Evolutionary conservation across 1,140 invertebrate genomes (phyloP).

Genomic region (Panagrolaimus sp.): DNA sequence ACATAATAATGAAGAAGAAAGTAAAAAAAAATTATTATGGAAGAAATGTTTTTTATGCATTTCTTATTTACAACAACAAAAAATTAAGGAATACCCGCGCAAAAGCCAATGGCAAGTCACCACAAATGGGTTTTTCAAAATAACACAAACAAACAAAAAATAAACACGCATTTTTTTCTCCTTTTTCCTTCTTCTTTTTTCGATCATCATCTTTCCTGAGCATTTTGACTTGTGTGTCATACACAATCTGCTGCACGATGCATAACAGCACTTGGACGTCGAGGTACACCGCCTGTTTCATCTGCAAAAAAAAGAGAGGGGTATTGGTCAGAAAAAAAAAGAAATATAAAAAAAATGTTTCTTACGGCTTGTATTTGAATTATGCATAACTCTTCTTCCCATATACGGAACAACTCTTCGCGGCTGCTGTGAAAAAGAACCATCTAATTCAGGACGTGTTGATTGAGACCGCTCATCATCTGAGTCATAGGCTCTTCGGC

Average conservation of each 20-base stretch:
- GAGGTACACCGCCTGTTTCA: conserved; percentile 14
- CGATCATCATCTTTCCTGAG: no score
- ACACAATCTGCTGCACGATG: conserved; percentile 12
- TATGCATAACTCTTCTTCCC: background rate
- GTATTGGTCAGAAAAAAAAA: background rate
- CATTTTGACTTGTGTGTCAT: background rate
- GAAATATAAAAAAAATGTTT: background rate
- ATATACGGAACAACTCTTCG: conserved; percentile 2
- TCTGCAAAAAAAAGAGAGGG: background rate
- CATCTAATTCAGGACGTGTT: background rate
- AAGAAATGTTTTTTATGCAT: background rate
- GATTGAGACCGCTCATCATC: background rate
- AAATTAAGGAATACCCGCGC: background rate
- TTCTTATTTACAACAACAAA: conserved; percentile 5
- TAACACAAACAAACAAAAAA: no score
- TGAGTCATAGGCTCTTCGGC: conserved; percentile 4
- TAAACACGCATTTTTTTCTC: no score
- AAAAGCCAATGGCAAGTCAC: conserved; percentile 15
- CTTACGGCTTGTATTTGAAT: conserved; percentile 1
- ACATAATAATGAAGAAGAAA: conserved; percentile 4
- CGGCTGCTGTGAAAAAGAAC: background rate
- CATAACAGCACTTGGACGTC: background rate
- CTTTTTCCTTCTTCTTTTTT: no score
- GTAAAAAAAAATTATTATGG: no score
- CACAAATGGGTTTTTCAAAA: conserved; percentile 1